These are phyloP conservation scores for Phylloscopus trochiloides DNA, from an alignment of 2,113 vertebrate genomes.

Conservation along the genomic window DNA sequence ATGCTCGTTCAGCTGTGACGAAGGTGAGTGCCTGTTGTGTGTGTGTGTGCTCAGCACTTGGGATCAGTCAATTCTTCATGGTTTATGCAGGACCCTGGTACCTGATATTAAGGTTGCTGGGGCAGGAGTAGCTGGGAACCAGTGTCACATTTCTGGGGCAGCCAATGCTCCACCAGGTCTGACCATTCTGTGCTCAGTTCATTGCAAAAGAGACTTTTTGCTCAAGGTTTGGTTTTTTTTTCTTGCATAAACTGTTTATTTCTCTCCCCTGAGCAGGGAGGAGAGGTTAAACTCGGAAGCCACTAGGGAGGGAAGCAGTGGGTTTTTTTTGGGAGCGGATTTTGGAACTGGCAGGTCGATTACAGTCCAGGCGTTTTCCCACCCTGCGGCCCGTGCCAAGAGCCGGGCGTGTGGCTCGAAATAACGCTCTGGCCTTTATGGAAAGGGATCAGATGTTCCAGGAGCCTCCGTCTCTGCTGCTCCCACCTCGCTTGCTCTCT, in stretches of 20 bases:
- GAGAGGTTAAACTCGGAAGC: constrained; percentile 54
- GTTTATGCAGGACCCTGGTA: not conserved
- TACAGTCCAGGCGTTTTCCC: constrained; percentile 57
- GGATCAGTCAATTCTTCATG: constrained; percentile 12
- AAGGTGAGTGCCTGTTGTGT: not conserved
- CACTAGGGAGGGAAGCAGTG: constrained; percentile 35
- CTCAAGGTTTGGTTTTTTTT: not conserved
- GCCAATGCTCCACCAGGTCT: not conserved
- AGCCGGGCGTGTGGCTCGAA: constrained; percentile 64
- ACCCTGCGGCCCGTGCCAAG: constrained; percentile 57
- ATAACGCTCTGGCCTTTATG: constrained; percentile 78
- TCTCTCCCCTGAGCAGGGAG: constrained; percentile 56
- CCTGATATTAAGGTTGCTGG: constrained; percentile 4
- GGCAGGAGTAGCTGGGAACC: not conserved
- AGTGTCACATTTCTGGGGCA: constrained; percentile 39
- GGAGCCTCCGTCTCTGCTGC: constrained; percentile 34
- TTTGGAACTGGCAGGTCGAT: constrained; percentile 57
- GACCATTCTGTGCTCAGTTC: not conserved
- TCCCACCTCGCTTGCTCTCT: constrained; percentile 64
- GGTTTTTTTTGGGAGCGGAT: constrained; percentile 8
- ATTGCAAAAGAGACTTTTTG: constrained; percentile 29
- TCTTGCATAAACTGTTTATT: constrained; percentile 45
- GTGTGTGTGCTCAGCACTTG: not conserved
- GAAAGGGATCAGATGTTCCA: constrained; percentile 74
- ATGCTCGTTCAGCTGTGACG: accelerated